phyloP scores from a whole-genome alignment of 1,140 invertebrate species.

The Zaprionus vittiger region DNA sequence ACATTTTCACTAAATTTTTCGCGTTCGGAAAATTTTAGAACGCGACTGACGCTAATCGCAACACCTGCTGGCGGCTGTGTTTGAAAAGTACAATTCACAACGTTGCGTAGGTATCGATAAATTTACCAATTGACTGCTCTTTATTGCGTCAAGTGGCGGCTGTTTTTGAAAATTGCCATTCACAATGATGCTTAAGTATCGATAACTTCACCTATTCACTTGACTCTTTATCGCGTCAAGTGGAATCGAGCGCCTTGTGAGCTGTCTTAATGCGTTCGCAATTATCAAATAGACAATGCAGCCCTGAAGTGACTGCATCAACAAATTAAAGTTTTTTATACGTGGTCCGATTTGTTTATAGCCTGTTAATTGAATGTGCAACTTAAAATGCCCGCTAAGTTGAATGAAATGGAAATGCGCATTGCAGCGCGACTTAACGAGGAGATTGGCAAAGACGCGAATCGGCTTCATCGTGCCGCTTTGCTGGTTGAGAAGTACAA shows the following conservation, averaged over 20 bases:
- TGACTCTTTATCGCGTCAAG: neutral
- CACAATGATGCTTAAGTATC: neutral
- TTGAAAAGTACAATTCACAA: conserved; percentile 42
- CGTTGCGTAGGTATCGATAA: neutral
- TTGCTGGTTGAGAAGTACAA: conserved; percentile 78
- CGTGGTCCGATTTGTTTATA: conserved; percentile 59
- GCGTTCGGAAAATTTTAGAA: conserved; percentile 24
- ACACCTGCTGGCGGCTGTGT: conserved; percentile 64
- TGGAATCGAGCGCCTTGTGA: conserved; percentile 1
- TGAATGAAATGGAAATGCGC: conserved; percentile 72
- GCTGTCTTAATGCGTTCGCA: neutral
- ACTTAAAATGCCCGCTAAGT: conserved; percentile 57
- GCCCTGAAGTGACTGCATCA: conserved; percentile 49
- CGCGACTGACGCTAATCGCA: conserved; percentile 62
- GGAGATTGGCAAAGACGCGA: conserved; percentile 86
- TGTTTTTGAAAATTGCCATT: conserved; percentile 42
- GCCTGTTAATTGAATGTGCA: conserved; percentile 49
- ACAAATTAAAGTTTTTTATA: conserved; percentile 66
- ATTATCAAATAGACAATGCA: conserved; percentile 7
- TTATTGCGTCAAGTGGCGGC: neutral
- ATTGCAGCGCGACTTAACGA: conserved; percentile 86
- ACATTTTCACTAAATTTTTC: conserved; percentile 56
- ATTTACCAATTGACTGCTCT: neutral
- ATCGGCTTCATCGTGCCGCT: conserved; percentile 84
- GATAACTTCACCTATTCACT: neutral